Evolutionary conservation across 64 coral and sea anemone genomes (phyloP), one percentile per base, ranked within the genome.

Genomic region (Cladopsammia gracilis): DNA sequence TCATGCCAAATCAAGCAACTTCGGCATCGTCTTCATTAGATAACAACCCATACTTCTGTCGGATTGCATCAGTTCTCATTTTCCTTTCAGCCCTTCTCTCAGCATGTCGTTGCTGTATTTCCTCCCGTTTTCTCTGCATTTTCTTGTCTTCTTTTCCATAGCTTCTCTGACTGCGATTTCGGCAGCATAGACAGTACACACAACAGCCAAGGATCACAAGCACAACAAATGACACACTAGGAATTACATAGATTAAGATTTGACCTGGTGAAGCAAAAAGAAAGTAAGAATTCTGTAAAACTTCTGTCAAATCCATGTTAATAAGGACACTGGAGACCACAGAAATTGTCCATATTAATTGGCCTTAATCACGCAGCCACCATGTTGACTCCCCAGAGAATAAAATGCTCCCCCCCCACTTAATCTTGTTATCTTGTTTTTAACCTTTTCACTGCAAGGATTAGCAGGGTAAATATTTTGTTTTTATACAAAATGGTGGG

Each of bases 131-230:
- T 22, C 50, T 88, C 65, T 92, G 87, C 34, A 96, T 88, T 67
- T 91, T 94, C 48, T 73, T 51, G 25, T 96, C 94, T 73, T 88
- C 91, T 43, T 46, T 79, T 43, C 87, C 71, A 51, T 78, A 87
- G 16, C 77, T 89, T 56, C 18, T 78, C 5, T 42, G 46, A 26
- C 78, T 73, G 9, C 78, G 91, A 11, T 84, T 90, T 82, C 98
- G 88, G 62, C 98, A 99, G 65, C 98, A 99, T 16, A 87, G 88
- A 45, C 94, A 99, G 78, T 99, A 99, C 25, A 99, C 91, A 70
- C 98, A 96, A 23, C 98, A 99, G 13, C 98, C 91, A 62, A 93
- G 85, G 3, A 86, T 75, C 56, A 99, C 20, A 3, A 99, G 83
- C 14, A 99, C 82, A 14, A 94, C 70, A 58, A 95, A 95, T 48